Percentiles rank a stretch among this genome's conserved stretches.
These are phyloP conservation scores for Embiotoca jacksoni DNA, from an alignment of 2,113 vertebrate genomes.

Conservation along the genomic window DNA sequence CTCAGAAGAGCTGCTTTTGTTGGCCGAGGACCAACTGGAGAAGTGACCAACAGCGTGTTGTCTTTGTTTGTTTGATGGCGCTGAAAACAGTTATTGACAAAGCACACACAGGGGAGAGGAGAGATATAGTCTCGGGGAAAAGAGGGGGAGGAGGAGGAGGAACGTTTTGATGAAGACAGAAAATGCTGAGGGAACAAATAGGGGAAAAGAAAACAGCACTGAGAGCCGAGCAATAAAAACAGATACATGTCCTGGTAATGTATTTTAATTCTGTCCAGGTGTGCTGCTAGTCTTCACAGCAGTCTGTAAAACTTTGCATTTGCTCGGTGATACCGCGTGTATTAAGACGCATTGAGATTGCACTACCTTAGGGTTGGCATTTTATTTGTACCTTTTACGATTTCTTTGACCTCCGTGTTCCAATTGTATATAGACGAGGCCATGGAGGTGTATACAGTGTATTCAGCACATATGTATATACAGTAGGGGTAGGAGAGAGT, in stretches of 20 bases:
- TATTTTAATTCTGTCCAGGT: conserved; percentile 8
- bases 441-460: too few species aligned
- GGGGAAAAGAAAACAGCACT: not conserved
- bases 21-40: conserved; percentile 43
- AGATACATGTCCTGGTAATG: conserved; percentile 2
- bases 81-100: conserved; percentile 11
- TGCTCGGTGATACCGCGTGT: too few species aligned
- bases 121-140: not conserved
- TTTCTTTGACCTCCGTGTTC: not conserved
- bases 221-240: not conserved
- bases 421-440: not conserved
- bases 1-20: conserved; percentile 45
- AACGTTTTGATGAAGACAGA: conserved; percentile 3
- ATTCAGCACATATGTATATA: not conserved
- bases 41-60: conserved; percentile 16
- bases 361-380: not conserved
- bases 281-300: not conserved
- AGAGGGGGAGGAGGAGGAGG: not conserved
- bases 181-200: not conserved
- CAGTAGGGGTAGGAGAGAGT: too few species aligned
- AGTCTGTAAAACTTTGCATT: not conserved
- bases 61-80: conserved; percentile 30
- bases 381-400: not conserved
- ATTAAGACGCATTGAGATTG: conserved; percentile 4
- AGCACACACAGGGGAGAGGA: not conserved